Evolutionary conservation across 2,888 invertebrate species (phyloP), one percentile per base, ranked within the genome.

Genomic region (Melikaiella ostensackeni): DNA sequence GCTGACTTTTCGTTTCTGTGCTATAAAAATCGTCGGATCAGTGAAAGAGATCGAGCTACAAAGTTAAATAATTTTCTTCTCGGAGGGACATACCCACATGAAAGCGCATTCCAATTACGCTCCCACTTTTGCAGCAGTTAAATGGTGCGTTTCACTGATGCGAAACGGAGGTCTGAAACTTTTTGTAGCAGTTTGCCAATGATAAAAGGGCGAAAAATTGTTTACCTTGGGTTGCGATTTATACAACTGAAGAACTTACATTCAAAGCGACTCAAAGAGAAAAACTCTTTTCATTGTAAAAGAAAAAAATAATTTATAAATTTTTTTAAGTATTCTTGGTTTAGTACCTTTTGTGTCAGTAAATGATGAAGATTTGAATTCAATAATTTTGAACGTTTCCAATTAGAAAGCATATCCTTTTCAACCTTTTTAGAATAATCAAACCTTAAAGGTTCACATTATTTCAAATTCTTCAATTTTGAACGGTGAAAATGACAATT

Each of bases 61-160:
- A 46, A 21, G 70, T 55, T 50, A 21, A 7, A 70, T 70, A 70
- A 70, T 33, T 33, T 70, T 70, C 33, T 33, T 55, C 33, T 70
- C 50, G 21, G 30, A 70, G 33, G 46, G 30, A 50, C 50, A 70
- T 50, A 30, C 70, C 35, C 76, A 42, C 64, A 70, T 21, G 76
- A 76, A 61, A 59, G 66, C 70, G 30, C 35, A 38, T 66, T 66
- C 59, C 42, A 33, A 57, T 70, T 70, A 61, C 42, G 59, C 66
- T 76, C n/a, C 33, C 42, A 42, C 38, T 57, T 70, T 76, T 76
- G 38, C 42, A 42, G 38, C 19, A 57, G 66, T 70, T 76, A 70
- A 70, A 76, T 66, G 76, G 66, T 61, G 66, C 66, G 42, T 70
- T n/a, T 27, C 70, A 16, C 50, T 30, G 50, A n/a, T 13, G 50